These are phyloP conservation scores for Aplysia californica DNA, from an alignment of 1,140 invertebrate genomes.

Conservation along the genomic window DNA sequence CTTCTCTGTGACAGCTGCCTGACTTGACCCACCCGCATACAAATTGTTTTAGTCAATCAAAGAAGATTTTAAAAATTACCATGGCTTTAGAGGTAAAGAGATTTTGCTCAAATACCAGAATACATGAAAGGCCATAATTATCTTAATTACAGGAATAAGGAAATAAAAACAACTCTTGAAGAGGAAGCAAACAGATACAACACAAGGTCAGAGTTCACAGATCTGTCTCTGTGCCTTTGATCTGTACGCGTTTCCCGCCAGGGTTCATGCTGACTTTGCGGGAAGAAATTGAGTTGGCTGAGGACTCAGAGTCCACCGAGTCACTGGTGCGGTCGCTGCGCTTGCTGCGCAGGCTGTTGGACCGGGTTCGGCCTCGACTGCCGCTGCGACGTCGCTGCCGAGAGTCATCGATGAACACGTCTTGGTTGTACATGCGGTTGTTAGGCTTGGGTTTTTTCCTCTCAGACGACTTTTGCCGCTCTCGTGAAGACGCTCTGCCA, in stretches of 20 bases:
- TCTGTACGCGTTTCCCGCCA: slow-evolving; percentile 22
- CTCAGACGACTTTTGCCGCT: slow-evolving; percentile 4
- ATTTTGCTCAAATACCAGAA: too few species aligned
- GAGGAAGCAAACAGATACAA: too few species aligned
- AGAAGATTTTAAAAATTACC: too few species aligned
- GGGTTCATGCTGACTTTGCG: slow-evolving; percentile 27
- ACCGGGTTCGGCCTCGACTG: slow-evolving; percentile 7
- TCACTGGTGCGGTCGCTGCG: slow-evolving; percentile 14
- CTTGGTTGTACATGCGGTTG: slow-evolving; percentile 17
- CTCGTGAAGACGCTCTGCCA: neutral
- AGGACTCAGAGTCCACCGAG: slow-evolving; percentile 23
- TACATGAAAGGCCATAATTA: too few species aligned
- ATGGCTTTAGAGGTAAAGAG: too few species aligned
- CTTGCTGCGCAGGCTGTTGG: neutral
- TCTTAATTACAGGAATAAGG: too few species aligned
- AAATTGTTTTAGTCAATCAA: too few species aligned
- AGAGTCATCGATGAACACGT: slow-evolving; percentile 26
- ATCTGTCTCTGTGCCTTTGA: slow-evolving; percentile 28
- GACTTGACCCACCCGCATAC: too few species aligned
- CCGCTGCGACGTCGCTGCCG: neutral
- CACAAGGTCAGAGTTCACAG: slow-evolving; percentile 9
- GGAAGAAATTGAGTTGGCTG: neutral
- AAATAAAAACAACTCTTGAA: too few species aligned
- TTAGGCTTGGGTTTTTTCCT: slow-evolving; percentile 4
- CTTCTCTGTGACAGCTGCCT: too few species aligned